phyloP scores from a whole-genome alignment of 2,113 vertebrate genomes.

The Felis chaus region DNA sequence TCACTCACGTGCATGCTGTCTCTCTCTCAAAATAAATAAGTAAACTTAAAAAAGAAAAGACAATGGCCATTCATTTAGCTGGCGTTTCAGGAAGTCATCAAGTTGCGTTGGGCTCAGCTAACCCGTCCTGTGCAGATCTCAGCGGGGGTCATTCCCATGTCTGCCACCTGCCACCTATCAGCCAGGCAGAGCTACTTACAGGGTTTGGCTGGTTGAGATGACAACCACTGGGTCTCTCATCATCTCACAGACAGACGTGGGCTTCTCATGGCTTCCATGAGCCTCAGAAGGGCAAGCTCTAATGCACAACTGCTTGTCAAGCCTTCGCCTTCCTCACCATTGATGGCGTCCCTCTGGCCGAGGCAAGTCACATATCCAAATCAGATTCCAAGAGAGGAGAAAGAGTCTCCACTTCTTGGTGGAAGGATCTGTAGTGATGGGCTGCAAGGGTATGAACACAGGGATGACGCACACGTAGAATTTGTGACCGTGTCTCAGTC shows the following conservation, averaged over 20 bases:
- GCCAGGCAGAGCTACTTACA: neutral
- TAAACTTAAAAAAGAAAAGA: too few species aligned
- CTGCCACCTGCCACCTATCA: neutral
- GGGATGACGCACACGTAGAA: neutral
- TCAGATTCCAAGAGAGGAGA: neutral
- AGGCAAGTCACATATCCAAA: neutral
- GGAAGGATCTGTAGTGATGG: too few species aligned
- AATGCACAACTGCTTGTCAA: neutral
- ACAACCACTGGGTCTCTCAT: neutral
- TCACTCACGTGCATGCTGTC: too few species aligned
- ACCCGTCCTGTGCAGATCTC: neutral
- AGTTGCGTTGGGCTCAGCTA: neutral
- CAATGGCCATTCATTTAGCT: neutral
- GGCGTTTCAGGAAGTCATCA: neutral
- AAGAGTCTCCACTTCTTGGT: neutral
- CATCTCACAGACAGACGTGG: neutral
- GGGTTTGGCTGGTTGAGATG: neutral
- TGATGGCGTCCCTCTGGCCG: neutral
- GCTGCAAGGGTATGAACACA: neutral
- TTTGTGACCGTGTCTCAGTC: neutral
- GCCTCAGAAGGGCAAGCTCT: neutral
- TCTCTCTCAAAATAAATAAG: too few species aligned
- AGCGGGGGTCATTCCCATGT: neutral
- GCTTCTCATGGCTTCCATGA: neutral
- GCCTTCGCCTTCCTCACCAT: neutral